Evolutionary conservation across 2,113 vertebrate species (phyloP).

Genomic region (Osmerus eperlanus): DNA sequence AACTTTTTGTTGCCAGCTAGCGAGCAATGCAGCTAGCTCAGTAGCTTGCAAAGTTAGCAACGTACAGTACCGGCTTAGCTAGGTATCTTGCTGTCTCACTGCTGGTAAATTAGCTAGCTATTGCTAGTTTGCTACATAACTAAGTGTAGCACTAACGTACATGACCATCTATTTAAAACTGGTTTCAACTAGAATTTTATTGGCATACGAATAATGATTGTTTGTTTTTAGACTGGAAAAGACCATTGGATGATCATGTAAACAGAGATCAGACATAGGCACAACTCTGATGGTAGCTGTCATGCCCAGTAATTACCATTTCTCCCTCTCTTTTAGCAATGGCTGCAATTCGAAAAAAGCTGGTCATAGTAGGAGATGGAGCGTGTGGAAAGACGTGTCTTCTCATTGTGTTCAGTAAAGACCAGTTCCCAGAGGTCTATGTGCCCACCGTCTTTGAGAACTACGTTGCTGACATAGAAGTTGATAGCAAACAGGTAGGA

Average conservation of each 20-base stretch:
- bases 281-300: not conserved
- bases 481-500: slow-evolving; percentile 92
- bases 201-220: no score
- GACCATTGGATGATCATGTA: no score
- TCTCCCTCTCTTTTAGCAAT: slow-evolving; percentile 71
- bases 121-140: no score
- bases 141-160: no score
- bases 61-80: no score
- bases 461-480: slow-evolving; percentile 98
- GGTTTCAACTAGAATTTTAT: no score
- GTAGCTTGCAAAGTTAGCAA: not conserved
- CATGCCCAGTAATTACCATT: slow-evolving; percentile 11
- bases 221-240: no score
- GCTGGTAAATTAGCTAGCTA: no score
- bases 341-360: slow-evolving; percentile 99
- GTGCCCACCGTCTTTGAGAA: slow-evolving; percentile 98
- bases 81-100: no score
- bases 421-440: slow-evolving; percentile 98
- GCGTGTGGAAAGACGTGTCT: slow-evolving; percentile 98
- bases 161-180: no score
- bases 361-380: slow-evolving; percentile 98
- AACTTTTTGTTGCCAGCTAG: not conserved
- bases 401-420: slow-evolving; percentile 98
- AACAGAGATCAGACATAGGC: no score
- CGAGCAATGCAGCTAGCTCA: not conserved